These are phyloP conservation scores for Phainopepla nitens DNA, from an alignment of 2,113 vertebrate genomes.

Conservation along the genomic window DNA sequence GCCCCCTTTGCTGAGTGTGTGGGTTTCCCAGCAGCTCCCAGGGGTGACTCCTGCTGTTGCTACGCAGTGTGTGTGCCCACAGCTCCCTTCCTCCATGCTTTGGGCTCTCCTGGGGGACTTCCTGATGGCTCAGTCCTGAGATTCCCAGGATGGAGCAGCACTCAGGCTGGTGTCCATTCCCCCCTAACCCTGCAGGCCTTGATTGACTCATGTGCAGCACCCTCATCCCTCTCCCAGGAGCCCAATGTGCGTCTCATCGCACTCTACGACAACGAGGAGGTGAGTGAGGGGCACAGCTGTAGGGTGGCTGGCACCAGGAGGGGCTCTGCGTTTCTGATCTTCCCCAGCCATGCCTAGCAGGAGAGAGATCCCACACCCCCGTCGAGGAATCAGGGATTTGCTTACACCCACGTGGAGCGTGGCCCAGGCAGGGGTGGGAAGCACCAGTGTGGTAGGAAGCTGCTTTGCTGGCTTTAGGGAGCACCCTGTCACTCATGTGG, in stretches of 20 bases:
- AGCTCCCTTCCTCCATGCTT: not conserved
- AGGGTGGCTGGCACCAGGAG: not conserved
- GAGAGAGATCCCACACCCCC: not conserved
- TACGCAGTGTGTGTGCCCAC: not conserved
- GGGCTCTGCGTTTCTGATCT: not conserved
- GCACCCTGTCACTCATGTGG: not conserved
- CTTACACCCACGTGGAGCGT: not conserved
- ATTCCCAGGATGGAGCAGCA: not conserved
- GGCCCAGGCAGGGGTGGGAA: not conserved
- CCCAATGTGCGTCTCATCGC: constrained; percentile 88
- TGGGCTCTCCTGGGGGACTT: not conserved
- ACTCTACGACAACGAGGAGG: constrained; percentile 96
- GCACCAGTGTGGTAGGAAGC: not conserved
- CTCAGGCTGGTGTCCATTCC: not conserved
- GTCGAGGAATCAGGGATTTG: not conserved
- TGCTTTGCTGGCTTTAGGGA: not conserved
- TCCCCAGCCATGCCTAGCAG: not conserved
- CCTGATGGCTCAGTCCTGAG: not conserved
- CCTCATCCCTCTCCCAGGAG: constrained; percentile 79
- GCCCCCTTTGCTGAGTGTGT: not conserved
- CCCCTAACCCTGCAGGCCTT: constrained; percentile 74
- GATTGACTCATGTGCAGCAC: constrained; percentile 77
- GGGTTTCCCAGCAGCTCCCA: not conserved
- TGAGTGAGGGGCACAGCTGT: not conserved
- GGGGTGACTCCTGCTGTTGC: rapidly evolving